phyloP scores from a whole-genome alignment of 2,797 vertebrate species.

The Neoniphon sammara region DNA sequence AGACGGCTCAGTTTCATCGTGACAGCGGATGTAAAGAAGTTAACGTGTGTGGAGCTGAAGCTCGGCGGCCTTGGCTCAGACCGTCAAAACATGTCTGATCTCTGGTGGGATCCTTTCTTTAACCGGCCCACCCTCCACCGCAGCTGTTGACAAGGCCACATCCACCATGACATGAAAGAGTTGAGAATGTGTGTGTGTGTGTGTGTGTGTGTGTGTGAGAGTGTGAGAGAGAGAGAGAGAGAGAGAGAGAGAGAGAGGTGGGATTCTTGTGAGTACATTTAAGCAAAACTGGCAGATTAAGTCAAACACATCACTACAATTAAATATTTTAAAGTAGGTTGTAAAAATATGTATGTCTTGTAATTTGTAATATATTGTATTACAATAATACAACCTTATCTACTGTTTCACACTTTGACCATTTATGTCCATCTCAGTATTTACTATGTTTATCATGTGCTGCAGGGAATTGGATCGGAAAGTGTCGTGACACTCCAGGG shows the following conservation, averaged over 20 bases:
- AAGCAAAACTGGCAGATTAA: background rate
- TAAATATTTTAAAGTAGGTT: background rate
- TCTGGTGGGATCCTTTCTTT: slow-evolving; percentile 38
- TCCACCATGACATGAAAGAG: background rate
- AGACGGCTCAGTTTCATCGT: background rate
- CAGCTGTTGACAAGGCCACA: slow-evolving; percentile 24
- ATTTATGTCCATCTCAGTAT: background rate
- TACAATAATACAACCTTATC: background rate
- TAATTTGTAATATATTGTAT: no score
- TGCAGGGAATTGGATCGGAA: slow-evolving; percentile 27
- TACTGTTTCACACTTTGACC: background rate
- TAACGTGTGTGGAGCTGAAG: background rate
- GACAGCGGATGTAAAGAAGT: background rate
- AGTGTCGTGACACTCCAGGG: slow-evolving; percentile 25
- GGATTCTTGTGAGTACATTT: background rate
- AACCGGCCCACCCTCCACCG: background rate
- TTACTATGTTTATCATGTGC: slow-evolving; percentile 17
- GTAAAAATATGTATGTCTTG: background rate
- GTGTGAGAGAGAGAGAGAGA: background rate
- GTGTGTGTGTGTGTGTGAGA: background rate
- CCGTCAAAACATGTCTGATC: slow-evolving; percentile 27
- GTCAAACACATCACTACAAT: background rate
- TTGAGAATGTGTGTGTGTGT: background rate
- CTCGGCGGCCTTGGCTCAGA: background rate
- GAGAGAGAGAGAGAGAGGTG: no score